Conservation (phyloP, 1,140 invertebrate species). For the Drosophila lini region DNA sequence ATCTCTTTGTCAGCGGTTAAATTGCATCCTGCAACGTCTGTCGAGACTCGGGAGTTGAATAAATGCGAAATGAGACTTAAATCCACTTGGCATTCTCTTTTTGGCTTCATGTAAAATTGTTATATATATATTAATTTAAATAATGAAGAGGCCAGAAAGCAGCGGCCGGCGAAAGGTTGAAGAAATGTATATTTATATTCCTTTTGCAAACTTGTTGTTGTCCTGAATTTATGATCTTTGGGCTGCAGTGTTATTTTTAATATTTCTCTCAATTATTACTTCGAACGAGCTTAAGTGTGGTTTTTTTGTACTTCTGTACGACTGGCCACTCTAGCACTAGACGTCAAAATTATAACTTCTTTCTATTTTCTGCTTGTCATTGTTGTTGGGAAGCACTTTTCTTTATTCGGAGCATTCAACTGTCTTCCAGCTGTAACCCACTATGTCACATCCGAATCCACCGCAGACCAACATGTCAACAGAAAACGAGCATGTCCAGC, state of each 20-base stretch:
- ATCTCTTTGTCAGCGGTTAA: constrained; percentile 3
- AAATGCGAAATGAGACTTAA: constrained; percentile 20
- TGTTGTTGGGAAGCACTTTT: too few species aligned
- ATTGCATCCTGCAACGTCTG: neutral
- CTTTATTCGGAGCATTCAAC: neutral
- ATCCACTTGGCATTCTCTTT: constrained; percentile 9
- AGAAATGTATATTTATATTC: constrained; percentile 32
- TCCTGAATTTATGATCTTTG: constrained; percentile 38
- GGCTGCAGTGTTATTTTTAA: constrained; percentile 34
- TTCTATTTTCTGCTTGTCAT: neutral
- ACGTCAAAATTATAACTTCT: neutral
- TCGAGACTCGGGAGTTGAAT: neutral
- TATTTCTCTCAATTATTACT: constrained; percentile 19
- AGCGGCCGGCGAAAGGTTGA: constrained; percentile 8
- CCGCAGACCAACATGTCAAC: neutral
- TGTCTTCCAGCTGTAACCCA: neutral
- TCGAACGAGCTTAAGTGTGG: constrained; percentile 3
- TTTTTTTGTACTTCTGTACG: neutral
- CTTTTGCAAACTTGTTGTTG: constrained; percentile 18
- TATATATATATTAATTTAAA: constrained; percentile 73
- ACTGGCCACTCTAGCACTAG: neutral
- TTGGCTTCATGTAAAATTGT: constrained; percentile 47
- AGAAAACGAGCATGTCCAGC: neutral
- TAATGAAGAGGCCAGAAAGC: constrained; percentile 45
- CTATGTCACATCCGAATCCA: neutral